A percentile compares a stretch with the other conserved stretches of the same genome.
phyloP scores from a whole-genome alignment of 2,888 invertebrate genomes.

The Perdita meconis region DNA sequence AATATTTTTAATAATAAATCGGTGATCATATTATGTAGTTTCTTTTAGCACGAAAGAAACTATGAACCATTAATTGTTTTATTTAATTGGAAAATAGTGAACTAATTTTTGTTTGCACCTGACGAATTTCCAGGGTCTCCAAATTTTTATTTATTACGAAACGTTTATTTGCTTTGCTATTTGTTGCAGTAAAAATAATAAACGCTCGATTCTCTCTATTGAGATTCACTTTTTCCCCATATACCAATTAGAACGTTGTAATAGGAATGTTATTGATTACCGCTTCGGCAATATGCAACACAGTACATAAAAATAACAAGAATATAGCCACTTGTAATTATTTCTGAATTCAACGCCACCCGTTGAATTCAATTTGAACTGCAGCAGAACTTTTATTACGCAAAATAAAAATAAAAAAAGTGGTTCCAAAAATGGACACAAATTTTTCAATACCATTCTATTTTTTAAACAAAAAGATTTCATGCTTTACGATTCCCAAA shows the following conservation, averaged over 20 bases:
- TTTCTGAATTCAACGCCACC: neutral
- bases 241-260: neutral
- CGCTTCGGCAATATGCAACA: neutral
- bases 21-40: no score
- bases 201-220: neutral
- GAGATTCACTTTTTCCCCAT: neutral
- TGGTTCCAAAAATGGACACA: no score
- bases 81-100: neutral
- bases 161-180: neutral
- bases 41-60: no score
- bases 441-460: no score
- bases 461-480: no score
- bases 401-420: no score
- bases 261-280: neutral
- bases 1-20: neutral
- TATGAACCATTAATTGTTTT: no score
- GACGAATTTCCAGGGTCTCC: neutral
- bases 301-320: neutral
- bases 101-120: neutral
- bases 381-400: no score
- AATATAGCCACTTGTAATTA: neutral
- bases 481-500: no score
- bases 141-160: neutral
- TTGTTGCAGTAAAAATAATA: neutral
- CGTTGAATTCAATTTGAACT: no score